These are phyloP conservation scores for Adelosebastes latens DNA, from an alignment of 2,797 vertebrate species.

Conservation along the genomic window DNA sequence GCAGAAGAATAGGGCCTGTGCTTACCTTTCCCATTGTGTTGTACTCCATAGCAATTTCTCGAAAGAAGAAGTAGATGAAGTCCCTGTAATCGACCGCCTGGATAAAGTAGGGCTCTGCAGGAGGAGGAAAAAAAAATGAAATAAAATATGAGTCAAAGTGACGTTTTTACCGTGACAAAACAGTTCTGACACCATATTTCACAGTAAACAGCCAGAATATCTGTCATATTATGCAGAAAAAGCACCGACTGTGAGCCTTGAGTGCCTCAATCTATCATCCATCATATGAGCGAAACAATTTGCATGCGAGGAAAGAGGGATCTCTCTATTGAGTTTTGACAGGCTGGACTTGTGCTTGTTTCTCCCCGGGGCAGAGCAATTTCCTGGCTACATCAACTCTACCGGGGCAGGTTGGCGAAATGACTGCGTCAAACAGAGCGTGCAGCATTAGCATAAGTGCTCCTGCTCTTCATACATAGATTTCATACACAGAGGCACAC, in stretches of 20 bases:
- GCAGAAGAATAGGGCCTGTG: slow-evolving; percentile 34
- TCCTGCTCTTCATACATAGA: slow-evolving; percentile 27
- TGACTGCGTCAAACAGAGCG: slow-evolving; percentile 56
- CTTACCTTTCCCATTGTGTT: slow-evolving; percentile 99
- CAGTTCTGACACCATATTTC: slow-evolving; percentile 65
- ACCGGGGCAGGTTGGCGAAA: slow-evolving; percentile 55
- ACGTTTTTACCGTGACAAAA: slow-evolving; percentile 52
- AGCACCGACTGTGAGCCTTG: slow-evolving; percentile 41
- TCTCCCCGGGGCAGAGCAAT: slow-evolving; percentile 61
- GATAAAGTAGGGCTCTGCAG: slow-evolving; percentile 95
- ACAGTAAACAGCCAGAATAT: slow-evolving; percentile 63
- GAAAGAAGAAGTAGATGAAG: slow-evolving; percentile 99
- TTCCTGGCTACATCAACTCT: slow-evolving; percentile 62
- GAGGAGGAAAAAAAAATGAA: not conserved
- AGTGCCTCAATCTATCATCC: slow-evolving; percentile 69
- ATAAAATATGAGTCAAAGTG: slow-evolving; percentile 40
- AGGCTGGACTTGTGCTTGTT: slow-evolving; percentile 64
- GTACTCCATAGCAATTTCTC: slow-evolving; percentile 99
- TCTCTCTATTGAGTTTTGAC: slow-evolving; percentile 69
- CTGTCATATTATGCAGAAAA: slow-evolving; percentile 69
- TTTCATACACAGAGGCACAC: slow-evolving; percentile 23
- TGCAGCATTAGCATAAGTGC: slow-evolving; percentile 62
- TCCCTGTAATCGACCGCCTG: slow-evolving; percentile 95
- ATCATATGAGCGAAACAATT: slow-evolving; percentile 66
- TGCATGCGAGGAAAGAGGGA: slow-evolving; percentile 60